These are phyloP conservation scores for Hipparchia sbordonii DNA, from an alignment of 2,888 invertebrate genomes.

Conservation along the genomic window DNA sequence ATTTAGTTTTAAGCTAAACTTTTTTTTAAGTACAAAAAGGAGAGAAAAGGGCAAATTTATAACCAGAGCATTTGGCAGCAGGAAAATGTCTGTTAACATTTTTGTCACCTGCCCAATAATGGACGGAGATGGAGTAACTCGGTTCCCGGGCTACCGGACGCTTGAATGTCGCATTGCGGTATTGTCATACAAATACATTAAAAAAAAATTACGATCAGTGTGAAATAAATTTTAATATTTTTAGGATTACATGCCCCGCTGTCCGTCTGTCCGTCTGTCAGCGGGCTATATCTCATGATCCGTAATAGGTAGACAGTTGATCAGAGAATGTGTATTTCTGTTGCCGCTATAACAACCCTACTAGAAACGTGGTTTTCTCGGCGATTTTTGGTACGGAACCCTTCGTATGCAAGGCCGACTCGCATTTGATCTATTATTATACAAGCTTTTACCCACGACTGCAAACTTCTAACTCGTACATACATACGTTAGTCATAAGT, in stretches of 20 bases:
- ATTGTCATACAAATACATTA: conserved; percentile 3
- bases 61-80: conserved; percentile 5
- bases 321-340: too few relatives aligned
- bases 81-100: conserved; percentile 16
- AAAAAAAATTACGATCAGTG: not conserved
- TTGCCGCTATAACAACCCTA: too few relatives aligned
- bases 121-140: conserved; percentile 11
- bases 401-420: too few relatives aligned
- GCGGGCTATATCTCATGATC: too few relatives aligned
- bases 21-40: not conserved
- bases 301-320: too few relatives aligned
- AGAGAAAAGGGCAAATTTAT: not conserved
- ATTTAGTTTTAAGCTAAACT: not conserved
- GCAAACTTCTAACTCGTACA: not conserved
- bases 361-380: too few relatives aligned
- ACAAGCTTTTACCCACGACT: too few relatives aligned
- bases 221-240: not conserved
- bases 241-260: too few relatives aligned
- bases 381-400: too few relatives aligned
- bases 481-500: not conserved
- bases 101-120: conserved; percentile 16
- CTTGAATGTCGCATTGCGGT: conserved; percentile 18
- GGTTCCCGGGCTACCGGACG: conserved; percentile 7
- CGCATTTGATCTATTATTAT: too few relatives aligned
- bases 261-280: too few relatives aligned